Evolutionary conservation across 2,888 invertebrate genomes (phyloP).

Genomic region (Leptarthrus brevirostris): DNA sequence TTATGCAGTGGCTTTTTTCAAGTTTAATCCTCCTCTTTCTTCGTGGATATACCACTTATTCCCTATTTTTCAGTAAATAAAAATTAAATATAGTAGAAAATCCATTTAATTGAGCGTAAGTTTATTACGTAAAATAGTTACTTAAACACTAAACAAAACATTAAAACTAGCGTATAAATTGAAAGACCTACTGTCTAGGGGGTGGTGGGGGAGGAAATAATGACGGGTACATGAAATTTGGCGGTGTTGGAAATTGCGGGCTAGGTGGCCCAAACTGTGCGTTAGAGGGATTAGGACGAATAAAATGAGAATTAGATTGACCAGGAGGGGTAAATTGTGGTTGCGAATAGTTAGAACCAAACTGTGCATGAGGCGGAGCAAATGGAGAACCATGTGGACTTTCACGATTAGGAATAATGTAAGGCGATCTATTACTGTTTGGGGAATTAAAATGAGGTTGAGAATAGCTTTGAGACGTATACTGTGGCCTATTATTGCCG

Average conservation of each 20-base stretch:
- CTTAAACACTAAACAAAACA: neutral
- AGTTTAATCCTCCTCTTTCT: too few species aligned
- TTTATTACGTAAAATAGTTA: too few species aligned
- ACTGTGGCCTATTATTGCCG: neutral
- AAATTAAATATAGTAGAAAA: too few species aligned
- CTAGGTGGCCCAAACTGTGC: neutral
- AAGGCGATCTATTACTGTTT: neutral
- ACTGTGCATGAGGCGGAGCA: neutral
- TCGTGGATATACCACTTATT: too few species aligned
- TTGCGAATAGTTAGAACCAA: neutral
- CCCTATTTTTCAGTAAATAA: too few species aligned
- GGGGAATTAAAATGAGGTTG: neutral
- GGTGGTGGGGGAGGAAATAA: constrained; percentile 4
- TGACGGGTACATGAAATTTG: neutral
- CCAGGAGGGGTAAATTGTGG: neutral
- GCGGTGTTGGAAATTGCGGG: neutral
- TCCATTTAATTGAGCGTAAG: too few species aligned
- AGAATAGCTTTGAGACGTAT: neutral
- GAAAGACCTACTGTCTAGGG: neutral
- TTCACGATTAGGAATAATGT: neutral
- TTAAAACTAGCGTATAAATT: neutral
- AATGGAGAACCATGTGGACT: neutral
- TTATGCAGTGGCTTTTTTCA: too few species aligned
- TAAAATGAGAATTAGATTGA: neutral
- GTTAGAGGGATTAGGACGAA: neutral